Percentiles rank a stretch among this genome's conserved stretches.
Conservation (phyloP, 1,140 invertebrate genomes). For the Berghia stephanieae region DNA sequence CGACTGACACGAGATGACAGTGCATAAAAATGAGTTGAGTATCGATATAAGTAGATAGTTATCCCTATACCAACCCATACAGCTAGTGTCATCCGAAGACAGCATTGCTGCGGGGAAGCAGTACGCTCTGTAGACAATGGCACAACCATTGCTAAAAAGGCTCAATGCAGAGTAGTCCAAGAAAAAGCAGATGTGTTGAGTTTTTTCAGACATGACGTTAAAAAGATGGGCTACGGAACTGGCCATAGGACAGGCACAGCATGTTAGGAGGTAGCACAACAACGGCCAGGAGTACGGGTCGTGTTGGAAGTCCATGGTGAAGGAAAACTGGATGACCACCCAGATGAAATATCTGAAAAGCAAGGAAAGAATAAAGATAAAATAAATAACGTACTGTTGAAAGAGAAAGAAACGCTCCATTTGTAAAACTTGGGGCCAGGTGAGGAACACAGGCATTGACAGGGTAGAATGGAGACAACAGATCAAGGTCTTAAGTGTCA, state of each 20-base stretch:
- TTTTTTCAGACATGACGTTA: constrained; percentile 67
- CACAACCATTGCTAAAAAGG: constrained; percentile 66
- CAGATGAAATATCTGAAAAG: constrained; percentile 63
- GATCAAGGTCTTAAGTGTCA: too few species aligned
- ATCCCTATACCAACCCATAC: constrained; percentile 48
- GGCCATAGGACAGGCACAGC: constrained; percentile 67
- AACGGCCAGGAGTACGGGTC: constrained; percentile 67
- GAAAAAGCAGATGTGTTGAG: constrained; percentile 69
- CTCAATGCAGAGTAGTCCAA: constrained; percentile 69
- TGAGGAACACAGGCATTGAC: too few species aligned
- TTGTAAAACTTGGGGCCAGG: too few species aligned
- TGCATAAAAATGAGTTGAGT: constrained; percentile 58
- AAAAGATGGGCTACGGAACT: constrained; percentile 69
- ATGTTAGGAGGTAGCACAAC: constrained; percentile 66
- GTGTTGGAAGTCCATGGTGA: constrained; percentile 57
- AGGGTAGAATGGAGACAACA: too few species aligned
- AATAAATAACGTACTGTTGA: too few species aligned
- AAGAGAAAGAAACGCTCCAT: too few species aligned
- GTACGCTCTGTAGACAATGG: constrained; percentile 67
- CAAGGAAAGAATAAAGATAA: background rate
- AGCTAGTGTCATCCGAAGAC: constrained; percentile 1
- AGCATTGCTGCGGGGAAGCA: constrained; percentile 62
- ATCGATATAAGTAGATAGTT: constrained; percentile 61
- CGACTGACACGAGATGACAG: constrained; percentile 65
- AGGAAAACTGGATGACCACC: constrained; percentile 53